A percentile compares a stretch with the other conserved stretches of the same genome.
phyloP scores from a whole-genome alignment of 2,113 vertebrate species.

The Tachysurus fulvidraco region DNA sequence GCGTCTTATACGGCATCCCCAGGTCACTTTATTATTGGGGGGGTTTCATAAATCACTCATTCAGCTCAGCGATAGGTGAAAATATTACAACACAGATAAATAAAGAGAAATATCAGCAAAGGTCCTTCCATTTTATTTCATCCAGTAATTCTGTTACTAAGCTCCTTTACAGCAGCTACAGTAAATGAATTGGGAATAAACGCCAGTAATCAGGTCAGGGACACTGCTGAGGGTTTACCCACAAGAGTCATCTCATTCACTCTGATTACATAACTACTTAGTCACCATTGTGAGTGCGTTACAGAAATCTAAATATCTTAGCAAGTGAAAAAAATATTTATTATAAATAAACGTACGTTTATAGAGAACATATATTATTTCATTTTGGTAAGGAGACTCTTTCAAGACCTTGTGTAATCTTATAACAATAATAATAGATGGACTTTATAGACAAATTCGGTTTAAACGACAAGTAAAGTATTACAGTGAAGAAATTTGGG shows the following conservation, averaged over 20 bases:
- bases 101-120: neutral
- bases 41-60: neutral
- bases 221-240: neutral
- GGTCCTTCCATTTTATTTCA: too few species aligned
- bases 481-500: too few species aligned
- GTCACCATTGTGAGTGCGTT: neutral
- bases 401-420: too few species aligned
- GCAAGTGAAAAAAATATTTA: neutral
- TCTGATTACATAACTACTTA: neutral
- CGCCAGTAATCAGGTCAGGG: slow-evolving; percentile 20
- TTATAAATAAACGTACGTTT: too few species aligned
- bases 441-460: too few species aligned
- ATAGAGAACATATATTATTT: too few species aligned
- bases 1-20: neutral
- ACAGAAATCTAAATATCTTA: neutral
- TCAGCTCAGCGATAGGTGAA: neutral
- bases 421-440: too few species aligned
- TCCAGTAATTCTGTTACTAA: neutral
- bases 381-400: too few species aligned
- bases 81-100: neutral
- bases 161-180: too few species aligned
- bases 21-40: neutral
- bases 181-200: neutral
- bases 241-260: neutral
- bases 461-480: neutral